Evolutionary conservation across 2,113 vertebrate species (phyloP), one percentile per base, ranked within the genome.

Genomic region (Mormoops blainvillei): DNA sequence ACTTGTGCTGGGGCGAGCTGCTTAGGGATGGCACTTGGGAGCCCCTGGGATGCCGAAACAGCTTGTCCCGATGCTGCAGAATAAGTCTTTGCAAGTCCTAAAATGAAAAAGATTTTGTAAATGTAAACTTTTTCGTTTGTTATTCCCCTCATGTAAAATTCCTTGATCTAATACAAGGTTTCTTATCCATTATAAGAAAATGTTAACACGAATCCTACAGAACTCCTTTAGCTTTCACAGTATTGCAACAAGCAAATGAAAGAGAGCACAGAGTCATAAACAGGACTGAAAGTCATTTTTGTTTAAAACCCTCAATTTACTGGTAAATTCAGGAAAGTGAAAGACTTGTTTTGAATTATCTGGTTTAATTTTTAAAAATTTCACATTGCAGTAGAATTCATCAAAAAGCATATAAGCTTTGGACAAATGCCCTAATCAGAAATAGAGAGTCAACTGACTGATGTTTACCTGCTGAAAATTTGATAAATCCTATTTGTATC

Each of bases 51-150:
- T 98, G 97, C 94, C 98, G 97, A 0, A 94, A 96, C 4, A 98
- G 83, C 63, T 92, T 96, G n/a, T 74, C 76, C 0, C 89, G 98
- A 10, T 98, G 98, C 81, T 99, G 98, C n/a, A 98, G 93, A 92
- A 99, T 98, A 97, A 99, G 96, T 65, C 98, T 96, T 96, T 98
- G 98, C 95, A 99, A 97, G 93, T 99, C 99, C 99, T 99, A 94
- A 61, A 98, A 96, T n/a, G n/a, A 16, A 61, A 93, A 82, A 50
- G 7, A 90, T 56, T 68, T 70, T 87, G 10, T 89, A 94, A 90
- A 74, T 15, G 16, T 80, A 88, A 63, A 22, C 6, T 77, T 93
- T 88, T 86, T 74, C 5, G 0, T n/a, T 26, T 86, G 3, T 33
- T 70, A 82, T 33, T 80, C 28, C 13, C 9, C 4, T 81, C 4